Conservation (phyloP, 1,140 invertebrate species). For the Notospermus geniculatus region DNA sequence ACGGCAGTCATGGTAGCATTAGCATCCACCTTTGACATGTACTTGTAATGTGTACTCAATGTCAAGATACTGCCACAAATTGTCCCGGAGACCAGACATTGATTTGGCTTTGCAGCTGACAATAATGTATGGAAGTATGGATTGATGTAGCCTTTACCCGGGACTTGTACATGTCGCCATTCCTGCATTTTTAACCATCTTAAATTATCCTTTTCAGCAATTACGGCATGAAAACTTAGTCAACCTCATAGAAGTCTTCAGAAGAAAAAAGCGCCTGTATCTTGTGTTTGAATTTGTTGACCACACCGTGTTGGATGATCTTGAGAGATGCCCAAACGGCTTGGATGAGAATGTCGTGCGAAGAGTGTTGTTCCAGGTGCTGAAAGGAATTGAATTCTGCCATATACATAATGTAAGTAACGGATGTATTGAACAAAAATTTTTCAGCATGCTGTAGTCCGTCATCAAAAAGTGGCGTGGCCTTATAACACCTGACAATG, state of each 20-base stretch:
- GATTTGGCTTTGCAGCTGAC: too few relatives aligned
- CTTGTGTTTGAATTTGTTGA: conserved; percentile 87
- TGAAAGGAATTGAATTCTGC: conserved; percentile 81
- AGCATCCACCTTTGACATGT: too few relatives aligned
- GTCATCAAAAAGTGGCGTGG: too few relatives aligned
- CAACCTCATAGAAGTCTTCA: conserved; percentile 84
- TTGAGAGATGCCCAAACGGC: conserved; percentile 69
- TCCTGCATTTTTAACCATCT: background rate
- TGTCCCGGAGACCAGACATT: too few relatives aligned
- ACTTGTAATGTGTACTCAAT: too few relatives aligned
- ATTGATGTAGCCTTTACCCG: too few relatives aligned
- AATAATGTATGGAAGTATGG: too few relatives aligned
- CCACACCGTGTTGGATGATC: conserved; percentile 79
- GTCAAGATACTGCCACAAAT: too few relatives aligned
- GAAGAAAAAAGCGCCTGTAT: conserved; percentile 76
- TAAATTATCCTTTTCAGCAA: conserved; percentile 64
- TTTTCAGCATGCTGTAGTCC: too few relatives aligned
- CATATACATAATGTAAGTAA: conserved; percentile 76
- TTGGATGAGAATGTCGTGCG: conserved; percentile 70
- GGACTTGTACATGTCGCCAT: too few relatives aligned
- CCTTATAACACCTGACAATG: too few relatives aligned
- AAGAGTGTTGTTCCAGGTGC: conserved; percentile 77
- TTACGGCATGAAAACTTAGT: conserved; percentile 84
- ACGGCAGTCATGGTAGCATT: too few relatives aligned
- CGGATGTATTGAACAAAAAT: background rate